Base-by-base conservation (phyloP, 2,113 vertebrate species). In the Notiomystis cincta region DNA sequence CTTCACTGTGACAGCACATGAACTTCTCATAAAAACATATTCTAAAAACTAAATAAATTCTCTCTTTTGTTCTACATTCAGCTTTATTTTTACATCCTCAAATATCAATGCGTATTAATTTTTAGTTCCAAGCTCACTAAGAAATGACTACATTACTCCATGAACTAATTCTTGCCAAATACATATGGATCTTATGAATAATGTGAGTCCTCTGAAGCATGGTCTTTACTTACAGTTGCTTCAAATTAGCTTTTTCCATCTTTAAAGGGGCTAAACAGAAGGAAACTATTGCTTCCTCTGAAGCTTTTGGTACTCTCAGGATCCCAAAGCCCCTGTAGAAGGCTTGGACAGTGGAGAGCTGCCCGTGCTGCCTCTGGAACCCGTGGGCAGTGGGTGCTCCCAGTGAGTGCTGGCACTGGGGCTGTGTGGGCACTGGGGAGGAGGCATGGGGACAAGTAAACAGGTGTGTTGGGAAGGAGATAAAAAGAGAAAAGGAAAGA, bases 371-470 rank as follows among this genome's bases (percentile, higher is more conserved):
- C 35, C 54, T 61, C 37, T 37, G 66, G 27, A 16, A 16, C 4
- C 9, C 0, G 0, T 2, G 4, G 58, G 57, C 31, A 12, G 2
- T 0, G 22, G 45, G 38, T 6, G 24, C 89, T 11, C 67, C 7
- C 1, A 3, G 66, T 0, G 7, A n/a, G 31, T 0, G 4, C 56
- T 28, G 38, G 33, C 42, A 30, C 15, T 0, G 0, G n/a, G n/a
- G 73, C 44, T 15, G 24, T 1, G 6, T 8, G 40, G n/a, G 73
- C 27, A 65, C 38, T 4, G 13, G 22, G 58, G 7, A 81, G 54
- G 30, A 0, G 0, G 19, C 24, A 10, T 4, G 20, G 35, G 60
- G 51, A 70, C 31, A 83, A 6, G 38, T 23, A 37, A 86, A 71
- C n/a, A 65, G 67, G 42, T 4, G 4, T 15, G 27, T 7, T 57